phyloP scores from a whole-genome alignment of 2,797 vertebrate genomes.

The Coranthus polyacanthus region DNA sequence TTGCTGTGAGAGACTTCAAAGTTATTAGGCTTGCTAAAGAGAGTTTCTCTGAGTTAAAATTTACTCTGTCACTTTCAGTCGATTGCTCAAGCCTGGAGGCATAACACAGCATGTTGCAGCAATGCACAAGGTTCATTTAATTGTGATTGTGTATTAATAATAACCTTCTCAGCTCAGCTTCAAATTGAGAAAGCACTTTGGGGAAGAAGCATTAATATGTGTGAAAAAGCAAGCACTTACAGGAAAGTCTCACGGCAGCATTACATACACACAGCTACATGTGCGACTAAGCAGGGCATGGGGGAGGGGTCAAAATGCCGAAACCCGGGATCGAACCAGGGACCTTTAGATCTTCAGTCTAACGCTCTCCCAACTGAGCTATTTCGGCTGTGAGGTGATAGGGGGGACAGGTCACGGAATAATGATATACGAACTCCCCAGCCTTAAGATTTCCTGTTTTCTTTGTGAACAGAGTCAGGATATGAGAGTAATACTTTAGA shows the following conservation, averaged over 20 bases:
- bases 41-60: conserved; percentile 35
- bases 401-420: accelerated
- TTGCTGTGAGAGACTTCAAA: conserved; percentile 63
- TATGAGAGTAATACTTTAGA: conserved; percentile 41
- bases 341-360: conserved; percentile 79
- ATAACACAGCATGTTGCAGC: conserved; percentile 16
- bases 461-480: conserved; percentile 38
- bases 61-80: conserved; percentile 25
- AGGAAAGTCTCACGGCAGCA: too few species aligned
- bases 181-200: not conserved
- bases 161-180: conserved; percentile 4
- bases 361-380: conserved; percentile 79
- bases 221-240: too few species aligned
- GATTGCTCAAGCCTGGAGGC: conserved; percentile 2
- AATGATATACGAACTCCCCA: not conserved
- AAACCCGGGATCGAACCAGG: conserved; percentile 73
- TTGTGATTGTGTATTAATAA: conserved; percentile 3
- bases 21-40: conserved; percentile 15
- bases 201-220: too few species aligned
- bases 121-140: not conserved
- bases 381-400: conserved; percentile 54
- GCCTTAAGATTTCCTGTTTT: conserved; percentile 35
- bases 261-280: too few species aligned
- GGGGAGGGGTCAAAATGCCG: conserved; percentile 42
- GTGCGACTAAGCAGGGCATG: too few species aligned